phyloP scores from a whole-genome alignment of 2,888 invertebrate genomes.

The Prosopocoilus inquinatus region DNA sequence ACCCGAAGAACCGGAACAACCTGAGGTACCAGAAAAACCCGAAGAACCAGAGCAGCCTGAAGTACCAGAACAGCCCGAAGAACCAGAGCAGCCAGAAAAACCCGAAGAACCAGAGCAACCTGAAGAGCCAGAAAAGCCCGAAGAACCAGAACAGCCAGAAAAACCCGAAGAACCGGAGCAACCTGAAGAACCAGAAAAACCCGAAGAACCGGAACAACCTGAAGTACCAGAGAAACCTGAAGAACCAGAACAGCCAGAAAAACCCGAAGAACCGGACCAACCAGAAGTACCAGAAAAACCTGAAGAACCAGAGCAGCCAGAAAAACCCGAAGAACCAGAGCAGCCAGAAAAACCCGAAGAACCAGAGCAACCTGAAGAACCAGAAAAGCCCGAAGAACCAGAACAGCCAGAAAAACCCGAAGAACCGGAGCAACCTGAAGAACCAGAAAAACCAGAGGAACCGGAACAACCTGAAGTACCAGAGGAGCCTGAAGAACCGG shows the following conservation, averaged over 20 bases:
- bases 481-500: constrained; percentile 45
- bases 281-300: constrained; percentile 18
- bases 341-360: constrained; percentile 45
- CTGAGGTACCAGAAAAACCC: too few species aligned
- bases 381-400: constrained; percentile 44
- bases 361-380: constrained; percentile 40
- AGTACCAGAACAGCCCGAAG: too few species aligned
- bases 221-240: too few species aligned
- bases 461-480: constrained; percentile 37
- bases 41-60: too few species aligned
- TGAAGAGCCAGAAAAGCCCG: constrained; percentile 43
- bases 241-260: constrained; percentile 45
- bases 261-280: constrained; percentile 50
- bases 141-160: constrained; percentile 47
- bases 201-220: constrained; percentile 42
- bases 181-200: constrained; percentile 45
- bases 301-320: constrained; percentile 29
- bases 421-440: constrained; percentile 46
- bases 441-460: constrained; percentile 8
- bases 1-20: too few species aligned
- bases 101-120: constrained; percentile 46
- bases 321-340: constrained; percentile 42
- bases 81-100: too few species aligned
- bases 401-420: constrained; percentile 48
- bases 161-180: constrained; percentile 43